Evolutionary conservation across 2,113 vertebrate species (phyloP).

Genomic region (Campylomormyrus tamandua): DNA sequence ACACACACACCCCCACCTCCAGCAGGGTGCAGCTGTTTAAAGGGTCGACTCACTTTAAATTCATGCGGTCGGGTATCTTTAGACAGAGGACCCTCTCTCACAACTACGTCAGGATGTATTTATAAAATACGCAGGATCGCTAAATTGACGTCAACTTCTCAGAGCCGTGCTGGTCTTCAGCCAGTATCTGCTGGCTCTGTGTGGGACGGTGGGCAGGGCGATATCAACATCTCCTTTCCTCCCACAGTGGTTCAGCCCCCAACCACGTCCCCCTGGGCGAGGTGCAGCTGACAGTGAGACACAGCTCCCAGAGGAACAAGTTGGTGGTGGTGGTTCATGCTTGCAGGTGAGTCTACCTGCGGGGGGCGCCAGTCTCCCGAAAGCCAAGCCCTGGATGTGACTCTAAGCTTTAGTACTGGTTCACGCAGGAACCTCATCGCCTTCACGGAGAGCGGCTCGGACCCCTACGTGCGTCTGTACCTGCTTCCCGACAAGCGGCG

Average conservation of each 20-base stretch:
- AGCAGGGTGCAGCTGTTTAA: not conserved
- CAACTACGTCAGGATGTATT: not conserved
- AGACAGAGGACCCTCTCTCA: not conserved
- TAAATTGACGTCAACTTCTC: not conserved
- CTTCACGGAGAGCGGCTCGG: conserved; percentile 81
- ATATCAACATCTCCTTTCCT: conserved; percentile 3
- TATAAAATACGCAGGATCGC: not conserved
- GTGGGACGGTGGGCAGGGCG: not conserved
- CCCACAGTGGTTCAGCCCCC: conserved; percentile 73
- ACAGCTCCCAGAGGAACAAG: conserved; percentile 89
- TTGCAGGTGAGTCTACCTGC: conserved; percentile 69
- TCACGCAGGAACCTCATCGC: conserved; percentile 80
- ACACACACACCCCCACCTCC: not conserved
- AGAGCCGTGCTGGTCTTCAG: not conserved
- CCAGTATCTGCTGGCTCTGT: not conserved
- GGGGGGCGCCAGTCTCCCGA: not conserved
- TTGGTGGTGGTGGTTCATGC: conserved; percentile 84
- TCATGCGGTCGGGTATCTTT: not conserved
- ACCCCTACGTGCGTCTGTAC: conserved; percentile 90
- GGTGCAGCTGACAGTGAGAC: conserved; percentile 83
- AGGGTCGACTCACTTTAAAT: not conserved
- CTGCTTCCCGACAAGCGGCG: conserved; percentile 89
- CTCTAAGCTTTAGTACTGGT: not conserved
- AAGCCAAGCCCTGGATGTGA: not conserved
- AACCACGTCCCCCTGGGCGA: conserved; percentile 79